phyloP scores from a whole-genome alignment of 2,113 vertebrate genomes.

The Willisornis vidua region DNA sequence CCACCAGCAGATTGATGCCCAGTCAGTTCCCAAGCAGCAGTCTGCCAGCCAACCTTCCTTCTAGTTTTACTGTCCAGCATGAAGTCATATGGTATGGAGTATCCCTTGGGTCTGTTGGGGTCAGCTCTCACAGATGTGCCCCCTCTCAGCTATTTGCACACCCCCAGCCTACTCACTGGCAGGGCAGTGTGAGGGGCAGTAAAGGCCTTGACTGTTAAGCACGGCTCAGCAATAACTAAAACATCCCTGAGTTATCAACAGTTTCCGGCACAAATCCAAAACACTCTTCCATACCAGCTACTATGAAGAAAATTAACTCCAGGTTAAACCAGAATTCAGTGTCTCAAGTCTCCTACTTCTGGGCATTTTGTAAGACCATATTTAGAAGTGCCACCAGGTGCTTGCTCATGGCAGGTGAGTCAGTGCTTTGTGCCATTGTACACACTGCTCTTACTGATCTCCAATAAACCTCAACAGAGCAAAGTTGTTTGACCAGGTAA shows the following conservation, averaged over 20 bases:
- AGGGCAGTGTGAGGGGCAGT: neutral
- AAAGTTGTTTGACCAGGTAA: neutral
- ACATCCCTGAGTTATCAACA: neutral
- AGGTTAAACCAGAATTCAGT: neutral
- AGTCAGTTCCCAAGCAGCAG: neutral
- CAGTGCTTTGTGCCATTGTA: neutral
- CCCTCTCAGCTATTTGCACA: neutral
- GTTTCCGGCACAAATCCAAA: neutral
- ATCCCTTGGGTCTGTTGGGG: neutral
- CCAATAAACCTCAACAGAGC: neutral
- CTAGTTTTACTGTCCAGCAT: neutral
- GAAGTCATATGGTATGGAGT: neutral
- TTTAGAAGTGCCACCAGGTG: neutral
- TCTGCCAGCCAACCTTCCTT: neutral
- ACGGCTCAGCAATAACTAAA: neutral
- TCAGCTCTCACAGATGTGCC: neutral
- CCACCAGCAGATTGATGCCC: neutral
- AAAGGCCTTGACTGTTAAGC: neutral
- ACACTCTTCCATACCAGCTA: neutral
- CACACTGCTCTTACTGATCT: neutral
- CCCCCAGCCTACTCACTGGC: neutral
- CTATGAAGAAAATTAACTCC: neutral
- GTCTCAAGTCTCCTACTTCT: neutral
- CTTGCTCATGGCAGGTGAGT: fast-evolving
- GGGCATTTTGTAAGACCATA: neutral